Evolutionary conservation across 2,888 invertebrate species (phyloP).

Genomic region (Aphrophora alni): DNA sequence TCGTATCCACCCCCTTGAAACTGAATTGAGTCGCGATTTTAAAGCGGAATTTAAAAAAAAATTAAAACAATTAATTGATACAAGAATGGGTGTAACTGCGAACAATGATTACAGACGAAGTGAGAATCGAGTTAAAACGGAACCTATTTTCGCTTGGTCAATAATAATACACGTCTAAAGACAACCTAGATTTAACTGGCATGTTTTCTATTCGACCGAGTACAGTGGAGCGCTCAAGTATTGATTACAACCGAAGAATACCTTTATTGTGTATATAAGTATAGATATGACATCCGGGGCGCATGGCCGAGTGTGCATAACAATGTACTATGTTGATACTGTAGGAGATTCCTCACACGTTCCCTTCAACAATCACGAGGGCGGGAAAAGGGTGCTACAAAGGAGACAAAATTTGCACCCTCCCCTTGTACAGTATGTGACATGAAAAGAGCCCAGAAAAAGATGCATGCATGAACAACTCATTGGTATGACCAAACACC

Average conservation of each 20-base stretch:
- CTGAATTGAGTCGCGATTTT: too few relatives aligned
- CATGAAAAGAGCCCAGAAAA: constrained; percentile 10
- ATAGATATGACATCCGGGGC: not conserved
- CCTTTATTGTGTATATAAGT: not conserved
- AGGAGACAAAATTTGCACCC: constrained; percentile 27
- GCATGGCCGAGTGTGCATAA: not conserved
- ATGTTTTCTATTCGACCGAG: too few relatives aligned
- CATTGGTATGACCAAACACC: constrained; percentile 29
- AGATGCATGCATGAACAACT: constrained; percentile 34
- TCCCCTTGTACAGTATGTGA: constrained; percentile 21
- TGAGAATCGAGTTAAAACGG: too few relatives aligned
- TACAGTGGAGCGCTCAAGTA: too few relatives aligned
- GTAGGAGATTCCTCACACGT: not conserved
- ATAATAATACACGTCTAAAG: too few relatives aligned
- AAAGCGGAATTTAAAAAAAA: too few relatives aligned
- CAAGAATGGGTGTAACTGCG: too few relatives aligned
- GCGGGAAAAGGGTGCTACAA: constrained; percentile 9
- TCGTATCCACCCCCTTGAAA: too few relatives aligned
- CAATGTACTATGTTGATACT: not conserved
- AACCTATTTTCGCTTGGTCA: too few relatives aligned
- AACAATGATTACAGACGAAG: too few relatives aligned
- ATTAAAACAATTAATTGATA: too few relatives aligned
- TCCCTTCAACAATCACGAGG: not conserved
- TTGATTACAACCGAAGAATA: not conserved
- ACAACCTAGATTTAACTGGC: too few relatives aligned